Base-by-base conservation (phyloP, 2,113 vertebrate species). In the Pomatostomus ruficeps region DNA sequence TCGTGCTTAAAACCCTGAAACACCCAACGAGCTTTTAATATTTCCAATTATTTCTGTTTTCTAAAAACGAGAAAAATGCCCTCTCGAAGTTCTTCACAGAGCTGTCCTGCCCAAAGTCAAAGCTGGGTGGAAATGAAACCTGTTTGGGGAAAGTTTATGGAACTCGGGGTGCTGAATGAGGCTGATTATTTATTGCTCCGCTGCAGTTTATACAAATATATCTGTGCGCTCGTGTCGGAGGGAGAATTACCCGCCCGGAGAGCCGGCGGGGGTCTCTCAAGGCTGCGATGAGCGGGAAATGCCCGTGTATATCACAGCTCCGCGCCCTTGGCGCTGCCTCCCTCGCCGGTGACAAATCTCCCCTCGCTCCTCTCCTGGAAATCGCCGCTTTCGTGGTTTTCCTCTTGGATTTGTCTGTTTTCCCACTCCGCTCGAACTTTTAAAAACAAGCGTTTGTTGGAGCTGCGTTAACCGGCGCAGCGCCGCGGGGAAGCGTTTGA, bases 161-260 rank as follows among this genome's bases (percentile, higher is more conserved):
- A 58, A 57, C 45, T 82, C 20, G 12, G 63, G 42, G 3, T 79
- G 76, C 21, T 87, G 93, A 90, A 82, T 81, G 70, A 70, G 51
- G 76, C 75, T 85, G 87, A 29, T 96, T 93, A 95, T 95, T 97
- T 97, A 97, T 96, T 71, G 24, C 89, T 83, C 71, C 58, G 65
- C 51, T 95, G 10, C 45, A 87, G 67, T 61, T 54, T 74, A 42
- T 94, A 89, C 85, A 92, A 95, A 95, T 87, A 85, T 85, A 88
- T 74, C 18, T 91, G 67, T 54, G 87, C 91, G 76, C 71, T 1
- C 59, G 57, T 75, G 89, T 91, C 92, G 91, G 65, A 28, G 43
- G 79, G 75, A n/a, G 80, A 88, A 96, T 96, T 6, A 92, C 65
- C 85, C 81, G 70, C 18, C 74, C 89, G 94, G 93, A 94, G 86